Base-by-base conservation (phyloP, 2,113 vertebrate species). In the Machaerirhynchus nigripectus region DNA sequence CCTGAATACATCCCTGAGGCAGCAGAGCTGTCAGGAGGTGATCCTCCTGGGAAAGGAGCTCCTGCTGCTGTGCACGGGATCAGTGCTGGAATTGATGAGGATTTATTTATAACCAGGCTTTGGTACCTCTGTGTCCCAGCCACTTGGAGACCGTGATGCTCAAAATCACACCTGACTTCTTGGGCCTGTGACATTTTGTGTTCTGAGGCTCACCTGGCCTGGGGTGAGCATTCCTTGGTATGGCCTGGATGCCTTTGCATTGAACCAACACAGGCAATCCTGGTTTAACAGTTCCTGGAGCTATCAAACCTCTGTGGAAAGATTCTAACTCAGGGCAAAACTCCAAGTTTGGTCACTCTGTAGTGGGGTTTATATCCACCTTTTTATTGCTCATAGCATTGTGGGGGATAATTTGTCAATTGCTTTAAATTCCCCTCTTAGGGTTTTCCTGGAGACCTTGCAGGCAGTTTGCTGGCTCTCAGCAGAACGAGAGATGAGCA, bases 221-320 rank as follows among this genome's bases (percentile, higher is more conserved):
- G 53, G 64, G 57, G 26, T 1, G 3, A 80, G 42, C 6, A 2
- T n/a, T 53, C 11, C 65, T 46, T 22, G 60, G 35, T 8, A 1
- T 2, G 15, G 14, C 42, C 47, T 35, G 63, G n/a, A 2, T 76
- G 44, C 12, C 28, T 63, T 24, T 28, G 2, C 8, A 0, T 13
- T 19, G 63, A 76, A 12, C 63, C 80, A 47, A 0, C 13, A 3
- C 0, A 0, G 10, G 6, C 15, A 5, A 3, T 70, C 30, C n/a
- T 75, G 74, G 7, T 31, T 33, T 21, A 10, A 21, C 31, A 27
- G 27, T 6, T 63, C 28, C 70, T 50, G 59, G 63, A 80, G 57
- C 42, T 13, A 5, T 6, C 33, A 60, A 4, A 37, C 26, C 37
- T 33, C 87, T 57, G 46, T 39, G 37, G 50, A 17, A 59, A 35